These are phyloP conservation scores for Trichonephila clavata DNA, from an alignment of 1,140 invertebrate species.

Conservation along the genomic window DNA sequence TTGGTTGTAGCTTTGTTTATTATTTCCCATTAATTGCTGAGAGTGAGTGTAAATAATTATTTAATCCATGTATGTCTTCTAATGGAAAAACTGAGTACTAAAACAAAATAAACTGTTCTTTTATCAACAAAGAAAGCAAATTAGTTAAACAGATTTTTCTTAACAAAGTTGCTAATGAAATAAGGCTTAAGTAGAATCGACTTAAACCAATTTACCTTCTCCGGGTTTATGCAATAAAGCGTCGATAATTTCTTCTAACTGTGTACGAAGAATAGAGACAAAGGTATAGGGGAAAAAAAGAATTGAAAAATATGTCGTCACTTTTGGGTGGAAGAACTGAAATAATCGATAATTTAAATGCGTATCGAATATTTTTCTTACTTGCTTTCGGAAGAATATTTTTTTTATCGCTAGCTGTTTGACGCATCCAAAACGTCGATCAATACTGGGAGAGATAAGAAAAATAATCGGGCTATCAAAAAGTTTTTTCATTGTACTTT, in stretches of 20 bases:
- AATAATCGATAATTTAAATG: conserved; percentile 39
- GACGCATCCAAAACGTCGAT: background rate
- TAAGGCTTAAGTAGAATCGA: background rate
- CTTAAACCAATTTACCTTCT: conserved; percentile 1
- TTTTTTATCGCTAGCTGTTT: background rate
- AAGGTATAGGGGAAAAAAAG: background rate
- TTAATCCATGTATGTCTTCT: background rate
- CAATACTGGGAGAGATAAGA: background rate
- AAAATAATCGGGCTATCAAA: conserved; percentile 16
- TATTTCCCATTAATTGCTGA: background rate
- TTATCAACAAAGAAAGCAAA: background rate
- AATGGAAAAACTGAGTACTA: background rate
- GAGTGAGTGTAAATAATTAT: background rate
- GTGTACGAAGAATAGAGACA: conserved; percentile 2
- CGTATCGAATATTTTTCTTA: conserved; percentile 7
- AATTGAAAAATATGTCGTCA: conserved; percentile 5
- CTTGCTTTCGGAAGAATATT: background rate
- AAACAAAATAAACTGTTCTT: background rate
- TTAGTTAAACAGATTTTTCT: background rate
- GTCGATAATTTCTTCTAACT: conserved; percentile 10
- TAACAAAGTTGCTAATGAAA: conserved; percentile 32
- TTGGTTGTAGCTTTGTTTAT: background rate
- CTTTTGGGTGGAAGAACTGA: background rate
- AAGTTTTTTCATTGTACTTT: conserved; percentile 13
- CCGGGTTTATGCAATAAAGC: background rate